Evolutionary conservation across 2,797 vertebrate species (phyloP).

Genomic region (Peromyscus eremicus): DNA sequence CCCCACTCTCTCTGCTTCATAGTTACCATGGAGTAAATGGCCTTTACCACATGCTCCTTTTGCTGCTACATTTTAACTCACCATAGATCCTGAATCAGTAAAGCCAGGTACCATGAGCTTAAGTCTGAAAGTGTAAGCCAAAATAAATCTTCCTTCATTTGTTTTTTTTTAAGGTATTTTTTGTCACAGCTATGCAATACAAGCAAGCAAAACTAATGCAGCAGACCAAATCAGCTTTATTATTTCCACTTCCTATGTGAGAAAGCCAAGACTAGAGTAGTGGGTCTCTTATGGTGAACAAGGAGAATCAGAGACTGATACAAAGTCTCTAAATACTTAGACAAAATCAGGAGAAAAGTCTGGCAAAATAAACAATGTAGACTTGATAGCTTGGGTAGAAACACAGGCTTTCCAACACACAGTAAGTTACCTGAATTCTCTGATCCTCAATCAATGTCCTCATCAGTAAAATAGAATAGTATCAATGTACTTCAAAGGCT

Average conservation of each 20-base stretch:
- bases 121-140: background rate
- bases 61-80: background rate
- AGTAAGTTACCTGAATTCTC: background rate
- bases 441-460: background rate
- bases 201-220: background rate
- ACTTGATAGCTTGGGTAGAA: background rate
- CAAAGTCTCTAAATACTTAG: background rate
- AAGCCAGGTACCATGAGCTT: background rate
- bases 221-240: conserved; percentile 4
- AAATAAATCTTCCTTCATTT: background rate
- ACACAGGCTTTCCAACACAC: background rate
- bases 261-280: background rate
- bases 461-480: conserved; percentile 28
- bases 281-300: background rate
- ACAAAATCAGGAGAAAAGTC: conserved; percentile 27
- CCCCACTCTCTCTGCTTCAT: background rate
- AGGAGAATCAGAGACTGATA: background rate
- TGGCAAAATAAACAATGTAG: background rate
- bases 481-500: background rate
- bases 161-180: no score
- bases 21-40: background rate
- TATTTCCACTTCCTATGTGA: conserved; percentile 7
- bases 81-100: background rate
- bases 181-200: background rate
- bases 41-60: background rate